Base-by-base conservation (phyloP, 2,113 vertebrate genomes). In the Sebastes fasciatus region DNA sequence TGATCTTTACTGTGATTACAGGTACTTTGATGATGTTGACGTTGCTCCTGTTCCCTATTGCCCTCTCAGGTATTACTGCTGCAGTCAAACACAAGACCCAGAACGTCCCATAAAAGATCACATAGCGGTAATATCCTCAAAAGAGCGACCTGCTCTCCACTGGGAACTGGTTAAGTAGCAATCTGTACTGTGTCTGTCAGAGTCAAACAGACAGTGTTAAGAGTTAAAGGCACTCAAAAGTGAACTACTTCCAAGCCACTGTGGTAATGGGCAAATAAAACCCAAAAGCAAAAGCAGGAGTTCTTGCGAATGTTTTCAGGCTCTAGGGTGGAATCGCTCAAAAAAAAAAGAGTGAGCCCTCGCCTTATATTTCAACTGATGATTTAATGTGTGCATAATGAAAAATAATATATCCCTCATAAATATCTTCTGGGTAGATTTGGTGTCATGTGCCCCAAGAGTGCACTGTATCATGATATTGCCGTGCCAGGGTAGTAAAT, bases 381-480 rank as follows among this genome's bases (percentile, higher is more conserved):
- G 89, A 92, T 92, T 91, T 93, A 92, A 91, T 76, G 77, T 80
- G 82, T 86, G 86, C 87, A 84, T 89, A 92, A 93, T 93, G 88
- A 92, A 89, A 94, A 93, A 82, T 89, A 91, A 92, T 91, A 88
- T 82, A 74, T 86, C 78, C 76, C 76, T 85, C 85, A 84, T 93
- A 91, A 93, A 94, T 88, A 92, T 90, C 83, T 79, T 66, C 77
- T 5, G 88, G 85, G 61, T 78, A 80, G 83, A 83, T 87, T 74
- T 74, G 79, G 48, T 88, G 88, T 87, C 86, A 75, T 77, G 84
- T 10, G 79, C 55, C 87, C 73, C 70, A 17, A 87, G 89, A 82
- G 89, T 80, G 88, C 84, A 58, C 55, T 84, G 87, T 80, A 68
- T 79, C 82, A 77, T 58, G 62, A 78, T 82, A 82, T 85, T 58